phyloP scores from a whole-genome alignment of 92 coral and sea anemone genomes.

The Epizoanthus stellaris region DNA sequence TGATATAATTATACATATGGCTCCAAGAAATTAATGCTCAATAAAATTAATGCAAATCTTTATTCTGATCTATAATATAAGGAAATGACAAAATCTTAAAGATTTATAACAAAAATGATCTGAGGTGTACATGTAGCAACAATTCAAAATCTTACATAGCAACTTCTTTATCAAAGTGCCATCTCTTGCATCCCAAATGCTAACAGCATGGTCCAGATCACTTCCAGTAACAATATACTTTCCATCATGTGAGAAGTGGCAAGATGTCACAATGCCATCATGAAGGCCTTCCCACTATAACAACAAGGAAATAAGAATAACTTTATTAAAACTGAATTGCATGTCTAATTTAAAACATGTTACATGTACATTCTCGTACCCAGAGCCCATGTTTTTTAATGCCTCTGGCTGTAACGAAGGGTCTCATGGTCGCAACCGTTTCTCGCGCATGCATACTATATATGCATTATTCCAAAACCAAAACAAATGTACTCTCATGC shows the following conservation, averaged over 20 bases:
- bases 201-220: conserved; percentile 92
- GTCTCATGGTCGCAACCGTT: too few species aligned
- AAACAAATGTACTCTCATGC: too few species aligned
- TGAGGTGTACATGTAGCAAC: too few species aligned
- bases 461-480: too few species aligned
- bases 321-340: too few species aligned
- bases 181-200: conserved; percentile 93
- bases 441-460: too few species aligned
- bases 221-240: conserved; percentile 90
- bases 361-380: too few species aligned
- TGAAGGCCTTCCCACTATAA: conserved; percentile 91
- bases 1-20: too few species aligned
- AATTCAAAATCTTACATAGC: conserved; percentile 61
- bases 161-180: conserved; percentile 83
- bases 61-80: not conserved
- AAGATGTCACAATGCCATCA: conserved; percentile 89
- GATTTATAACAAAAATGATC: not conserved
- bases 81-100: not conserved
- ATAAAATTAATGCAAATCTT: not conserved
- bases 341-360: too few species aligned
- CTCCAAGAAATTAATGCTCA: too few species aligned
- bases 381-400: too few species aligned
- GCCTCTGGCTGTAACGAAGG: too few species aligned
- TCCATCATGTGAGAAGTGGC: conserved; percentile 94
- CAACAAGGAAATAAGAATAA: not conserved